A percentile compares a stretch with the other conserved stretches of the same genome.
Evolutionary conservation across 1,140 invertebrate genomes (phyloP).

Genomic region (Acyrthosiphon pisum): DNA sequence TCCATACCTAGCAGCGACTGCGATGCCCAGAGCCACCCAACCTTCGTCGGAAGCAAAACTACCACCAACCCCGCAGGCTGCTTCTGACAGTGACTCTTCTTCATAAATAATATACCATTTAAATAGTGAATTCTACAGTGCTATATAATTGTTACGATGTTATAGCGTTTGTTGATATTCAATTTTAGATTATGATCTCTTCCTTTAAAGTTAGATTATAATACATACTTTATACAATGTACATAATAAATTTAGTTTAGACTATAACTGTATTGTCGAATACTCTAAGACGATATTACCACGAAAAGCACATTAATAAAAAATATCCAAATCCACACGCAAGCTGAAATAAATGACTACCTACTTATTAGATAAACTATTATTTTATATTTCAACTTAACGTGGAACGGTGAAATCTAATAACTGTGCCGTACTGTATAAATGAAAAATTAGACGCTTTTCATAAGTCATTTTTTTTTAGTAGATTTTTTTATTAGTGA

Average conservation of each 20-base stretch:
- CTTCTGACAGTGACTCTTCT: slow-evolving; percentile 34
- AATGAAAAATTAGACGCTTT: neutral
- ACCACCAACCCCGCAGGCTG: neutral
- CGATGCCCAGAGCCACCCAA: slow-evolving; percentile 60
- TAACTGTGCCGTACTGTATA: neutral
- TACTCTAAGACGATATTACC: neutral
- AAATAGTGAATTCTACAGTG: neutral
- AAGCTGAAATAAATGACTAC: neutral
- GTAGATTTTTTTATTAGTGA: neutral
- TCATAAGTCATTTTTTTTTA: neutral
- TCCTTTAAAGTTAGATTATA: neutral
- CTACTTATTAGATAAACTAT: neutral
- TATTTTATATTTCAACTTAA: neutral
- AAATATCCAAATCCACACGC: neutral
- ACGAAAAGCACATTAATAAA: neutral
- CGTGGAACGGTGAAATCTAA: neutral
- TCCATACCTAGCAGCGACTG: slow-evolving; percentile 77
- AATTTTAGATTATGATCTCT: slow-evolving; percentile 38
- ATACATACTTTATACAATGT: neutral
- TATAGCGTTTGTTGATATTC: neutral
- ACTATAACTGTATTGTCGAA: neutral
- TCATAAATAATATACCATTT: slow-evolving; percentile 11
- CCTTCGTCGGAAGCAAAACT: slow-evolving; percentile 60
- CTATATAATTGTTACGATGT: neutral
- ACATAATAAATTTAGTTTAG: slow-evolving; percentile 22